phyloP scores from a whole-genome alignment of 2,113 vertebrate genomes.

The Paralichthys olivaceus region DNA sequence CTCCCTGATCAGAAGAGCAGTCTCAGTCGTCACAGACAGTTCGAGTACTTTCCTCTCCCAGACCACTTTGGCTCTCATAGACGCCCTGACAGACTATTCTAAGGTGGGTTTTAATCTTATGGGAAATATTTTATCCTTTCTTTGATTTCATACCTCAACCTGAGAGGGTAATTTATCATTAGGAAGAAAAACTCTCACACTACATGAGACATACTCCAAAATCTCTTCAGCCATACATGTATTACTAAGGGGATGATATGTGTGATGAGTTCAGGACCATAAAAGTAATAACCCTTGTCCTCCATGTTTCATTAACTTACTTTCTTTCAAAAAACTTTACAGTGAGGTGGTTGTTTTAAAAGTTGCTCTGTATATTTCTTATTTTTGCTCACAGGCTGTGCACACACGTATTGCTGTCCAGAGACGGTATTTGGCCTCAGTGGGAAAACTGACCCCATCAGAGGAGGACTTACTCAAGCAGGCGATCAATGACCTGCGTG shows the following conservation, averaged over 20 bases:
- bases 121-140: background rate
- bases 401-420: slow-evolving; percentile 82
- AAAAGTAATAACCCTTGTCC: no score
- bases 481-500: slow-evolving; percentile 77
- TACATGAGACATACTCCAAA: background rate
- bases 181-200: no score
- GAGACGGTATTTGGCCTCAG: slow-evolving; percentile 75
- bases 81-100: slow-evolving; percentile 78
- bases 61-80: slow-evolving; percentile 78
- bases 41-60: slow-evolving; percentile 83
- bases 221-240: no score
- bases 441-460: slow-evolving; percentile 78
- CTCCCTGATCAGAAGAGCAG: slow-evolving; percentile 81
- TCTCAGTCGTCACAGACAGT: slow-evolving; percentile 81
- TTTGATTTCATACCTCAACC: no score
- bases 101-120: slow-evolving; percentile 66
- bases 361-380: background rate
- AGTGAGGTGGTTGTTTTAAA: background rate
- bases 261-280: no score
- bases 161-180: no score
- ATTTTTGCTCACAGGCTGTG: slow-evolving; percentile 71
- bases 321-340: background rate
- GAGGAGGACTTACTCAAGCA: slow-evolving; percentile 80
- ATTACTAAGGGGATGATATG: no score
- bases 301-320: no score